Percentiles rank a stretch among this genome's conserved stretches.
These are phyloP conservation scores for Mastacembelus armatus DNA, from an alignment of 2,797 vertebrate genomes.

Conservation along the genomic window DNA sequence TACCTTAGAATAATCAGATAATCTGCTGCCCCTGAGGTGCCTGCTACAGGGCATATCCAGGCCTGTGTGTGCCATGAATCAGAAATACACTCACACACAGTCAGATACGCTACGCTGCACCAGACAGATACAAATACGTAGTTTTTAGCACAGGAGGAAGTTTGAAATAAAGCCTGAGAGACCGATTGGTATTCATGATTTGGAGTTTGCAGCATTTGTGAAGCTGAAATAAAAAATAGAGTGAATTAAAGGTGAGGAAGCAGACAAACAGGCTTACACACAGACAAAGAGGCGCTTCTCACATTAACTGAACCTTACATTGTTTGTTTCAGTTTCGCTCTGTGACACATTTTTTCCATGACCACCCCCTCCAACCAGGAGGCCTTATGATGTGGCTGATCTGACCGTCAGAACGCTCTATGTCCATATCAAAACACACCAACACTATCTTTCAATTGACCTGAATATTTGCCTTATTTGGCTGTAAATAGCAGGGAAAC, in stretches of 20 bases:
- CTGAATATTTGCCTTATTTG: background rate
- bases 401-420: conserved; percentile 15
- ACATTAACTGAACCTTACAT: conserved; percentile 11
- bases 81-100: background rate
- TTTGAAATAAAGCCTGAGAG: background rate
- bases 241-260: background rate
- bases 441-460: background rate
- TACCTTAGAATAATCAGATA: background rate
- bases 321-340: conserved; percentile 20
- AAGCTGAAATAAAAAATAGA: background rate
- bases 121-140: background rate
- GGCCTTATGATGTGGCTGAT: conserved; percentile 46
- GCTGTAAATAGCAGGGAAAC: background rate
- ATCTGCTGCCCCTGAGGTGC: background rate
- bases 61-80: background rate
- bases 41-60: background rate
- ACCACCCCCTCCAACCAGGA: conserved; percentile 14
- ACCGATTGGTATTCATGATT: background rate
- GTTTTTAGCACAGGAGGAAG: background rate
- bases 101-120: background rate
- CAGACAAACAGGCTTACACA: background rate
- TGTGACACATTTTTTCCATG: conserved; percentile 71
- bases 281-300: conserved; percentile 11
- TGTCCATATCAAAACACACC: conserved; percentile 41
- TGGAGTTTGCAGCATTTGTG: background rate